Evolutionary conservation across 2,113 vertebrate genomes (phyloP), one percentile per base, ranked within the genome.

Genomic region (Ammodytes dubius): DNA sequence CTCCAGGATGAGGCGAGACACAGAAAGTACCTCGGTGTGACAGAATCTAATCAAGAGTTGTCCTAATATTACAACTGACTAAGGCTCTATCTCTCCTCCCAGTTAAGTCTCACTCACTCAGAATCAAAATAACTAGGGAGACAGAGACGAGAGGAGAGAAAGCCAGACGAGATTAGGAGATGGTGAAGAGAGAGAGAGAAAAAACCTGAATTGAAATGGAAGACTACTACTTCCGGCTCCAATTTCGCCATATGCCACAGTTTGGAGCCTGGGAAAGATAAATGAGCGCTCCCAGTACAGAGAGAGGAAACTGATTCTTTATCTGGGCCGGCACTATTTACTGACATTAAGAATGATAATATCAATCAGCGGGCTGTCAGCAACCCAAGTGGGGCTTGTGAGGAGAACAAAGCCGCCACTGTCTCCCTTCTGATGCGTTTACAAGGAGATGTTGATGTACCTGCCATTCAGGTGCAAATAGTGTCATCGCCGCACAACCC

Each of bases 271-370:
- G 89, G 43, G 93, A 94, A 87, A 95, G 94, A 95, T 94, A 95
- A 96, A 96, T 93, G 94, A 96, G 88, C 88, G 85, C 89, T 84
- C 61, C 27, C 58, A 90, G 86, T 40, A 90, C 87, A 88, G 80
- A 95, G 80, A 95, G 93, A 88, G 87, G 87, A 95, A 95, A 88
- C 89, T 80, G 89, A 93, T 95, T 91, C 91, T 89, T 94, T 95
- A 95, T 96, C 95, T 95, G 90, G 94, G 89, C 90, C 89, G 91
- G 88, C 85, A 90, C 94, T 96, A 95, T 96, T 96, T 94, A 96
- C 92, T 85, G 90, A 95, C 96, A 96, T 96, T 96, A 96, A 96
- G 95, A 96, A 96, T 96, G 94, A 96, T 96, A 96, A 96, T 95
- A 96, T 95, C 94, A 91, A 96, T 96, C 93, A 96, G 91, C 84